Base-by-base conservation (phyloP, 2,113 vertebrate species). In the Cebidichthys violaceus region DNA sequence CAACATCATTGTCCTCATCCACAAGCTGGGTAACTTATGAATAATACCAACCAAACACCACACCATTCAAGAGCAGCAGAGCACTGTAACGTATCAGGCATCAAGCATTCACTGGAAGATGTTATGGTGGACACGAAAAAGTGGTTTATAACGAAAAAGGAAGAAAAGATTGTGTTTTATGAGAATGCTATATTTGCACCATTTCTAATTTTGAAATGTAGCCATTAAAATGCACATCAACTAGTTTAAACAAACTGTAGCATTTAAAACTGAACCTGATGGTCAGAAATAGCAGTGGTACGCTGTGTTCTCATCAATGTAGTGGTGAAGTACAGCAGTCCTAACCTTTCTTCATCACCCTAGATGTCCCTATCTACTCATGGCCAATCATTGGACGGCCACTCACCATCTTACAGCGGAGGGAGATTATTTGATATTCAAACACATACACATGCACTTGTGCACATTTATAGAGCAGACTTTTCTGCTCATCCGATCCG, bases 401-500 rank as follows among this genome's bases (percentile, higher is more conserved):
- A 54, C 17, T 24, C 13, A 17, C 29, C 29, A 71, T 18, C 24
- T 52, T 72, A 27, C 20, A 70, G 20, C 35, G 15, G 3, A 55
- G 6, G 24, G 43, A 17, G n/a, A 60, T 75, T 68, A 75, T 43
- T 70, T 7, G 11, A 29, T 24, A 57, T 66, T 41, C 14, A 18
- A 7, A 45, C 14, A 67, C 17, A 43, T 66, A 66, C 61, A 62
- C 10, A 2, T 54, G 62, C 24, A 50, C 54, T 14, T 14, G 31
- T 41, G 52, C 31, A 65, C 64, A 75, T 76, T 37, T 59, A 69
- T 33, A 71, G 27, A 69, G 57, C 74, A 61, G 43, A 37, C 6
- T 83, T 70, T 41, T 62, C 39, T 55, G 45, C 82, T 78, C 60
- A 78, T 88, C 73, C 83, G 68, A 29, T 83, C 75, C 77, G 81